phyloP scores from a whole-genome alignment of 2,797 vertebrate genomes.

The Gymnothorax reevesii region DNA sequence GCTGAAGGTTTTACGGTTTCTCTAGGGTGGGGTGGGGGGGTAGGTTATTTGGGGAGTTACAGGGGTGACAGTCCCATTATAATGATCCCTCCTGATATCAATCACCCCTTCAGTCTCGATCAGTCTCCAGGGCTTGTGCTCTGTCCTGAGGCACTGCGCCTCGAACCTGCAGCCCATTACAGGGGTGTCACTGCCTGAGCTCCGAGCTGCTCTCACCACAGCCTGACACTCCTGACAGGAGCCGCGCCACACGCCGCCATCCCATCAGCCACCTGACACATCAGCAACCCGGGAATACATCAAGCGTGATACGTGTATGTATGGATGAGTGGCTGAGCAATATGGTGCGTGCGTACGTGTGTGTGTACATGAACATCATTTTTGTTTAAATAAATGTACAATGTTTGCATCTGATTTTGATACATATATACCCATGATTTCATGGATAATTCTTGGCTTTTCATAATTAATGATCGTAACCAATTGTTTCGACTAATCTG shows the following conservation, averaged over 20 bases:
- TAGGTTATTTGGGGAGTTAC: constrained; percentile 25
- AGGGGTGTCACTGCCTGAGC: constrained; percentile 75
- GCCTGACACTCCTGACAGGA: constrained; percentile 19
- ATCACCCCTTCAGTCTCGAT: constrained; percentile 80
- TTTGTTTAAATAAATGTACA: too few relatives aligned
- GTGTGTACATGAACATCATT: too few relatives aligned
- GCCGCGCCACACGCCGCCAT: not conserved
- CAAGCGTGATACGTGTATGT: too few relatives aligned
- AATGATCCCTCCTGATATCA: constrained; percentile 75
- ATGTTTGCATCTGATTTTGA: too few relatives aligned
- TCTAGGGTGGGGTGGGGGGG: constrained; percentile 22
- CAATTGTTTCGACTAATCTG: too few relatives aligned
- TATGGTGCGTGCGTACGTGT: too few relatives aligned
- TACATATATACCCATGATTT: too few relatives aligned
- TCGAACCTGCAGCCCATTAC: constrained; percentile 83
- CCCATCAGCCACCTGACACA: too few relatives aligned
- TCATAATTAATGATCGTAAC: too few relatives aligned
- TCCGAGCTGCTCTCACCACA: constrained; percentile 69
- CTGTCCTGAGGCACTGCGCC: constrained; percentile 53
- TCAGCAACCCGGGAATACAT: too few relatives aligned
- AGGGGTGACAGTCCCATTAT: constrained; percentile 77
- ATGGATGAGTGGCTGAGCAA: too few relatives aligned
- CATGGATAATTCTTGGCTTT: too few relatives aligned
- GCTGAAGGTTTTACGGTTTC: not conserved
- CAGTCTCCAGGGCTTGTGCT: constrained; percentile 64